Conservation (phyloP, 1,140 invertebrate species). For the Bombyx mandarina region DNA sequence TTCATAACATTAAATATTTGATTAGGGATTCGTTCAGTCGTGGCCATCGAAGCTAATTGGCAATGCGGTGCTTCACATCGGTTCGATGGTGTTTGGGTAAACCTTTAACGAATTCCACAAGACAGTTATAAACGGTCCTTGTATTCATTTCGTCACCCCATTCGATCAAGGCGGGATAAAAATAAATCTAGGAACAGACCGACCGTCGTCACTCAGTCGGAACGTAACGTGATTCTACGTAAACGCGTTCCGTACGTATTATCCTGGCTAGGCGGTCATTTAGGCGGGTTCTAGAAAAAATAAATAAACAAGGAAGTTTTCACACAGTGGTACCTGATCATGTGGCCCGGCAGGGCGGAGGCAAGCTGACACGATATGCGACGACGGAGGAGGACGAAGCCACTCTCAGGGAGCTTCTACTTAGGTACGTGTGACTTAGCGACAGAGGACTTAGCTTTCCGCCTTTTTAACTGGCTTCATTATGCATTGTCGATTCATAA, state of each 20-base stretch:
- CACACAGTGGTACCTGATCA: conserved; percentile 68
- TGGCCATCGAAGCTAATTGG: conserved; percentile 60
- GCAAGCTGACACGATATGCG: conserved; percentile 72
- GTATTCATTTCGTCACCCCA: too few relatives aligned
- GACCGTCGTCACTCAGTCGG: background rate
- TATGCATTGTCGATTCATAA: conserved; percentile 49
- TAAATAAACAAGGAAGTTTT: conserved; percentile 61
- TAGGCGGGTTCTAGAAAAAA: conserved; percentile 14
- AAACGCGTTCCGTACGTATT: too few relatives aligned
- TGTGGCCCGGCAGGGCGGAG: conserved; percentile 69
- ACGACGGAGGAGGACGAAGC: conserved; percentile 85
- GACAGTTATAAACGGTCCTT: too few relatives aligned
- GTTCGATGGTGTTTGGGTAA: conserved; percentile 32
- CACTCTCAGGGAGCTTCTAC: conserved; percentile 87
- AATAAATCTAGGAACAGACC: background rate
- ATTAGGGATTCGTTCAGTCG: conserved; percentile 27
- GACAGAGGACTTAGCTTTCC: conserved; percentile 52
- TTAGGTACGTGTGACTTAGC: conserved; percentile 79
- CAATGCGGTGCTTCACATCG: conserved; percentile 38
- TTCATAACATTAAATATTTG: conserved; percentile 22
- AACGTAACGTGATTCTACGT: too few relatives aligned
- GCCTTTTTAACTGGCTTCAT: conserved; percentile 58
- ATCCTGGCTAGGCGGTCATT: background rate
- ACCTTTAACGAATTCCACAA: conserved; percentile 13
- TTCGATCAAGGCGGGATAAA: background rate